Conservation (phyloP, 2,888 invertebrate genomes). For the Thera obeliscata region DNA sequence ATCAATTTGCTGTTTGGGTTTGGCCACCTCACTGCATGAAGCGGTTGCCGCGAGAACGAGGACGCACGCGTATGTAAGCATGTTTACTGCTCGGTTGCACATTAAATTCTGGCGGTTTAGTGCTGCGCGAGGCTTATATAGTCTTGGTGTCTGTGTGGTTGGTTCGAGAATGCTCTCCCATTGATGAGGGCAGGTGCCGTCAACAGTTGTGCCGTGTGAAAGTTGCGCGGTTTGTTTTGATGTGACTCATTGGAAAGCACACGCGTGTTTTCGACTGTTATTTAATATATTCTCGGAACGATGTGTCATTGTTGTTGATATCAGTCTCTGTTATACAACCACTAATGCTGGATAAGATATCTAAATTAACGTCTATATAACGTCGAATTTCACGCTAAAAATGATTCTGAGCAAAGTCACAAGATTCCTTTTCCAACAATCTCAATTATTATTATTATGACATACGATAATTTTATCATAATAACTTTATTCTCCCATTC, state of each 20-base stretch:
- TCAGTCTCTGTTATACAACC: not conserved
- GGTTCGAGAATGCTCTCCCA: conserved; percentile 77
- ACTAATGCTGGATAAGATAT: not conserved
- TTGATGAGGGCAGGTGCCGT: conserved; percentile 70
- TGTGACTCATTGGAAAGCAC: conserved; percentile 38
- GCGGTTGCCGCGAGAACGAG: conserved; percentile 54
- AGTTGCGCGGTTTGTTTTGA: conserved; percentile 41
- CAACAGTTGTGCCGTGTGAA: conserved; percentile 65
- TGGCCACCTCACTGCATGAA: conserved; percentile 48
- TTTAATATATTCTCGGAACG: conserved; percentile 20
- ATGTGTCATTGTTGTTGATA: conserved; percentile 23
- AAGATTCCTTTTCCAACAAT: too few species aligned
- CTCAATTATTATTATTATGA: too few species aligned
- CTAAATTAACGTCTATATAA: too few species aligned
- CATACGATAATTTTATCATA: too few species aligned
- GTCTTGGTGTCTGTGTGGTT: conserved; percentile 53
- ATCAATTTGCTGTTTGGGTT: conserved; percentile 43
- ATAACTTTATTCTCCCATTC: too few species aligned
- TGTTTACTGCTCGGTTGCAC: conserved; percentile 56
- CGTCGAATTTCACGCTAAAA: too few species aligned
- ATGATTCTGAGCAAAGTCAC: too few species aligned
- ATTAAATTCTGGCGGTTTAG: conserved; percentile 56
- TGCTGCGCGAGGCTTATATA: conserved; percentile 67
- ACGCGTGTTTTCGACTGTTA: conserved; percentile 36
- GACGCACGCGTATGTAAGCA: conserved; percentile 63